Conservation (phyloP, 2,797 vertebrate species). For the Chaetodon trifasciatus region DNA sequence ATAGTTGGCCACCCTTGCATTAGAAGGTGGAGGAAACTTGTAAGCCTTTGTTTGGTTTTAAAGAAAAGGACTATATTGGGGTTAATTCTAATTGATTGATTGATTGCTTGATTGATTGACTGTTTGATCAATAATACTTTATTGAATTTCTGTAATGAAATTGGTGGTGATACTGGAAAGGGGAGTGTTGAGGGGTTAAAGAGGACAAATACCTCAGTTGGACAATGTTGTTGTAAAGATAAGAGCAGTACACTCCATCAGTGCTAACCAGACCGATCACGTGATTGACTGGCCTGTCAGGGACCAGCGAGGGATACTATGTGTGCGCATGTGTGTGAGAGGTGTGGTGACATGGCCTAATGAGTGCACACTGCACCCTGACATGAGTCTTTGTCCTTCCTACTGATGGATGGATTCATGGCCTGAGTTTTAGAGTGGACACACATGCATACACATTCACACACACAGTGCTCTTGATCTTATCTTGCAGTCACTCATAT, state of each 20-base stretch:
- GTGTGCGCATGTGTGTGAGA: constrained; percentile 14
- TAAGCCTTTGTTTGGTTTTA: not conserved
- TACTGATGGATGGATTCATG: constrained; percentile 89
- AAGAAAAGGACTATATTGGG: not conserved
- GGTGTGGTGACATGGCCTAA: constrained; percentile 81
- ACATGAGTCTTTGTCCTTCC: constrained; percentile 90
- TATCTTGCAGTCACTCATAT: constrained; percentile 86
- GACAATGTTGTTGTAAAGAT: constrained; percentile 22
- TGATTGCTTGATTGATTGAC: not conserved
- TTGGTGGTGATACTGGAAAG: not conserved
- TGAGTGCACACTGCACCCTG: constrained; percentile 83
- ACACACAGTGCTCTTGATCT: constrained; percentile 80
- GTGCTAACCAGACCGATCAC: constrained; percentile 51
- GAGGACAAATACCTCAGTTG: not conserved
- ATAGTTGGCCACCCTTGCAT: not conserved
- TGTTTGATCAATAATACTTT: not conserved
- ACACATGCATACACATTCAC: constrained; percentile 52
- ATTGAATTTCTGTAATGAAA: not conserved
- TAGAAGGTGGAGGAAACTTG: not conserved
- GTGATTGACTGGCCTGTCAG: constrained; percentile 56
- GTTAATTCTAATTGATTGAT: not conserved
- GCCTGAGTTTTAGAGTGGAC: constrained; percentile 83
- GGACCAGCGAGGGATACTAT: constrained; percentile 35
- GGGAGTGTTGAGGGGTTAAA: not conserved
- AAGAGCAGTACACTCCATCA: constrained; percentile 61